Conservation (phyloP, 2,113 vertebrate species). For the Setophaga kirtlandii region DNA sequence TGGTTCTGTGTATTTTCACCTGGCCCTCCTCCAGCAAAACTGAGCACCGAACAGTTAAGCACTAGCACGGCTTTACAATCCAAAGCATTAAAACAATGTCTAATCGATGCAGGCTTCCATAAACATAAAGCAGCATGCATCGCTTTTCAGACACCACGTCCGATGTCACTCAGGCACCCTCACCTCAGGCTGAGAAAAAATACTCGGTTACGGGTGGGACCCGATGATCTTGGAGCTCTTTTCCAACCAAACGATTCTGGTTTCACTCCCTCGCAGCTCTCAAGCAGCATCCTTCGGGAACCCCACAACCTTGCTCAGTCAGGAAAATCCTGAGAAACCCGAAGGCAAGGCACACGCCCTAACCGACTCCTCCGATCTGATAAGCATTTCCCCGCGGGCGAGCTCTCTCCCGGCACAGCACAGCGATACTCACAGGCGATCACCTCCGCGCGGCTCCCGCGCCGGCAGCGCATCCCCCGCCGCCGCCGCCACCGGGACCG, state of each 20-base stretch:
- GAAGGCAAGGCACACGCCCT: neutral
- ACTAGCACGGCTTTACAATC: neutral
- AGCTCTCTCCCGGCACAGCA: neutral
- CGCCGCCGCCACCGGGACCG: neutral
- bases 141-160: neutral
- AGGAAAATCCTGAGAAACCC: constrained; percentile 2
- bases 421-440: neutral
- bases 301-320: neutral
- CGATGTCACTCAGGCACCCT: neutral
- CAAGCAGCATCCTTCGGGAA: neutral
- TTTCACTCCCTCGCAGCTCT: neutral
- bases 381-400: rapidly evolving
- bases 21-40: neutral
- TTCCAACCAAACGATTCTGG: neutral
- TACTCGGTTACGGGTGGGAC: neutral
- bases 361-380: neutral
- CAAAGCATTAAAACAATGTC: neutral
- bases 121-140: rapidly evolving
- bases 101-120: neutral
- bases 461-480: neutral
- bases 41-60: neutral
- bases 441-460: neutral
- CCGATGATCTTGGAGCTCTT: neutral
- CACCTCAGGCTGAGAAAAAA: neutral
- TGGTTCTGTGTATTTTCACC: neutral